Percentiles rank a stretch among this genome's conserved stretches.
Conservation (phyloP, 2,113 vertebrate genomes). For the Charadrius vociferus region DNA sequence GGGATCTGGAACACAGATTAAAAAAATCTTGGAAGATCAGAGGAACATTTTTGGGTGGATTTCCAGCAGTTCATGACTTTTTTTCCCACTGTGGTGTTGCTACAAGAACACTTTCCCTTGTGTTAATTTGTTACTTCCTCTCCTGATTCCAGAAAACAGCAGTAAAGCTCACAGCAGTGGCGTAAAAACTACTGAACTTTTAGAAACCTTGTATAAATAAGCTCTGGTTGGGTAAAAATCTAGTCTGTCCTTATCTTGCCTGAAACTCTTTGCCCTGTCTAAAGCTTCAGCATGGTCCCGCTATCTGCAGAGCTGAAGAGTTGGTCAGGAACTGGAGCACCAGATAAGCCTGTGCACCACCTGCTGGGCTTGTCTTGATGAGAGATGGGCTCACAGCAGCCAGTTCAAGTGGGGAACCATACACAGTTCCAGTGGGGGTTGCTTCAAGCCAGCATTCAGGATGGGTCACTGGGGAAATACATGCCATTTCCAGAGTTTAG, state of each 20-base stretch:
- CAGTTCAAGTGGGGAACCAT: background rate
- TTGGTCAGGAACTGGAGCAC: background rate
- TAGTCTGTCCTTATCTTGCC: background rate
- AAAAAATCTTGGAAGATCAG: slow-evolving; percentile 1
- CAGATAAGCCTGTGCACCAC: background rate
- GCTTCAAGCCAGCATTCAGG: background rate
- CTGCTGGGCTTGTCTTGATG: background rate
- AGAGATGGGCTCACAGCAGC: background rate
- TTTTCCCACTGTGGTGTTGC: background rate
- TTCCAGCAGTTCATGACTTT: background rate
- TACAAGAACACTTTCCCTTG: slow-evolving; percentile 9
- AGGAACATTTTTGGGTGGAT: background rate
- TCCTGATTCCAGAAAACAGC: slow-evolving; percentile 36
- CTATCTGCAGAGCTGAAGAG: background rate
- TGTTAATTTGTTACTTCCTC: slow-evolving; percentile 61
- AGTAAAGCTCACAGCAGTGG: background rate
- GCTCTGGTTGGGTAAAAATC: background rate
- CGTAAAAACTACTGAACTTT: background rate
- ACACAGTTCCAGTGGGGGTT: background rate
- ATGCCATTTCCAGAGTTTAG: background rate
- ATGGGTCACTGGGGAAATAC: background rate
- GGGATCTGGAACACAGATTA: background rate
- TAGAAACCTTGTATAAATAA: background rate
- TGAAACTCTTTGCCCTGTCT: background rate
- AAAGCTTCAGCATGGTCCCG: background rate